Conservation (phyloP, 2,888 invertebrate species). For the Pachydiplax longipennis region DNA sequence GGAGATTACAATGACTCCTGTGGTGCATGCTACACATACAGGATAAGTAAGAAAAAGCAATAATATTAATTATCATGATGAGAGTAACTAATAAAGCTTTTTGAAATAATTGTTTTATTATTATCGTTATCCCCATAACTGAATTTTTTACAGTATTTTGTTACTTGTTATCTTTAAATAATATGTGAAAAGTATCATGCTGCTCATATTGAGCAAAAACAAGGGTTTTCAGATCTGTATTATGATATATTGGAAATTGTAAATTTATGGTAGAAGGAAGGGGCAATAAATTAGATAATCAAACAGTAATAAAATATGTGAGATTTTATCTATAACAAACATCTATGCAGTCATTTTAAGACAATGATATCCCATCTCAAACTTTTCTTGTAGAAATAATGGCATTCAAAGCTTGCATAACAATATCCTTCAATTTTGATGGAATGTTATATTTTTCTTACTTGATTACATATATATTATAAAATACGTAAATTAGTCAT, state of each 20-base stretch:
- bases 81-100: conserved; percentile 45
- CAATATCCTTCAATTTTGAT: no score
- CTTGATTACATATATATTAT: no score
- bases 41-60: conserved; percentile 42
- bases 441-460: no score
- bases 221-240: neutral
- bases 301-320: neutral
- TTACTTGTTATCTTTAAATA: neutral
- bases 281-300: neutral
- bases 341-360: no score
- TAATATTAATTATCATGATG: conserved; percentile 44
- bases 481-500: no score
- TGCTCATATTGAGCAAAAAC: neutral
- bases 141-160: neutral
- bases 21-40: conserved; percentile 42
- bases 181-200: neutral
- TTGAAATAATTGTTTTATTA: conserved; percentile 29
- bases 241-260: neutral
- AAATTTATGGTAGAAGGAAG: neutral
- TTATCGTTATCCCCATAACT: neutral
- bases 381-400: no score
- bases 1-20: conserved; percentile 7
- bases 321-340: no score
- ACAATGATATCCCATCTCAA: no score
- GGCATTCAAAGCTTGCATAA: no score